Evolutionary conservation across 1,140 invertebrate species (phyloP).

Genomic region (Drosophila malerkotliana): DNA sequence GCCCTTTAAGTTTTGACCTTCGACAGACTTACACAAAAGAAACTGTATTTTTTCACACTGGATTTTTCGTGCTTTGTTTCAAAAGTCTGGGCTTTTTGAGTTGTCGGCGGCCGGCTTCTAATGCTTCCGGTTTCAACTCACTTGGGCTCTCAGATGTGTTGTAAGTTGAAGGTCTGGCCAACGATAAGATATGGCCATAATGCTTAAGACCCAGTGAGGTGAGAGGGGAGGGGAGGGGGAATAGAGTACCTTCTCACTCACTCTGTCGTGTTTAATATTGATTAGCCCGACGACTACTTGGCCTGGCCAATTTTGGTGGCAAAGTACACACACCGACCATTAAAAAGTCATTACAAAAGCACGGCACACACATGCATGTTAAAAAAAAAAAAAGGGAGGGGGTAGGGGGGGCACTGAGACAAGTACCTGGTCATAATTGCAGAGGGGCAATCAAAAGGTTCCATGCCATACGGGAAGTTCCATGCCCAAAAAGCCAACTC

Average conservation of each 20-base stretch:
- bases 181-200: constrained; percentile 65
- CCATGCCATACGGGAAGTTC: constrained; percentile 61
- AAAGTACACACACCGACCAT: constrained; percentile 45
- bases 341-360: constrained; percentile 61
- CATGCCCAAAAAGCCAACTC: constrained; percentile 49
- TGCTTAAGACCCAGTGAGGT: neutral
- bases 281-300: constrained; percentile 30
- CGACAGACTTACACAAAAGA: constrained; percentile 34
- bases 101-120: constrained; percentile 55
- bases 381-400: neutral
- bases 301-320: constrained; percentile 48
- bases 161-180: constrained; percentile 53
- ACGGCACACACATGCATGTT: constrained; percentile 26
- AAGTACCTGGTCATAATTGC: constrained; percentile 66
- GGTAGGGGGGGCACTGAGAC: constrained; percentile 10
- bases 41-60: constrained; percentile 29
- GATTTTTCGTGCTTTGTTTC: constrained; percentile 37
- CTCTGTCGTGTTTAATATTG: constrained; percentile 28
- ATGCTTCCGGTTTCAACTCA: constrained; percentile 67
- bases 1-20: neutral
- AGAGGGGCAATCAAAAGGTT: constrained; percentile 43
- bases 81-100: constrained; percentile 24
- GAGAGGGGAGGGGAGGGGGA: neutral
- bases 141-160: constrained; percentile 24
- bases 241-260: neutral